phyloP scores from a whole-genome alignment of 2,888 invertebrate genomes.

The Cecidostiba fungosa region DNA sequence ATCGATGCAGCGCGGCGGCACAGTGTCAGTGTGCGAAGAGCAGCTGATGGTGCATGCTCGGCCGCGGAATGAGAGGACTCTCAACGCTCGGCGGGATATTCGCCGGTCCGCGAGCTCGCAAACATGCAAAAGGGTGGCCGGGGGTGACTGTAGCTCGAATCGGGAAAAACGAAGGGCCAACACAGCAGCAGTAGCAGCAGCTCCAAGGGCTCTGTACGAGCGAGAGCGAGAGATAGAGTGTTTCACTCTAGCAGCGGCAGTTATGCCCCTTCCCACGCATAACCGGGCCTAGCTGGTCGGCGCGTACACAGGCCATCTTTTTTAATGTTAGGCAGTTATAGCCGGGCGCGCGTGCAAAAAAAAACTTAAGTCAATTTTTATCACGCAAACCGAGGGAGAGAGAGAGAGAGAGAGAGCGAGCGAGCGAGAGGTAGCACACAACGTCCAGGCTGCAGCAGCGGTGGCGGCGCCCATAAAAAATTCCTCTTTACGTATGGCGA shows the following conservation, averaged over 20 bases:
- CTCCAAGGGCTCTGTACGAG: conserved; percentile 22
- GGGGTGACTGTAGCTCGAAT: background rate
- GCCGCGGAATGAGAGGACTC: conserved; percentile 31
- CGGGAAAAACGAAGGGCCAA: conserved; percentile 50
- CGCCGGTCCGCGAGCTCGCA: background rate
- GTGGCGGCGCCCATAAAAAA: conserved; percentile 80
- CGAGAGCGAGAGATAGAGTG: conserved; percentile 64
- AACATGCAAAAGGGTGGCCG: conserved; percentile 1
- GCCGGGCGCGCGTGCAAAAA: conserved; percentile 75
- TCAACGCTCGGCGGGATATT: background rate
- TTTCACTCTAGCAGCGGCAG: conserved; percentile 64
- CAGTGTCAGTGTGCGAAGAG: background rate
- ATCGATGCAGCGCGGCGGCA: conserved; percentile 26
- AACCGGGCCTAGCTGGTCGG: conserved; percentile 1
- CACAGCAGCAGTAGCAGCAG: background rate
- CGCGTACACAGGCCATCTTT: conserved; percentile 77
- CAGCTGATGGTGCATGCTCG: background rate
- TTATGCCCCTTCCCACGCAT: conserved; percentile 10
- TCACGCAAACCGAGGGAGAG: conserved; percentile 78
- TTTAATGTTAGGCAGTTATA: conserved; percentile 80
- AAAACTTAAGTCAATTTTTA: conserved; percentile 80
- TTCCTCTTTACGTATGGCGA: conserved; percentile 81
- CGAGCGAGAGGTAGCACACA: conserved; percentile 54
- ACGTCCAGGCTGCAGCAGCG: conserved; percentile 63
- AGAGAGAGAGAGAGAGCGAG: conserved; percentile 46